Conservation (phyloP, 2,797 vertebrate genomes). For the Sebastes steindachneri region DNA sequence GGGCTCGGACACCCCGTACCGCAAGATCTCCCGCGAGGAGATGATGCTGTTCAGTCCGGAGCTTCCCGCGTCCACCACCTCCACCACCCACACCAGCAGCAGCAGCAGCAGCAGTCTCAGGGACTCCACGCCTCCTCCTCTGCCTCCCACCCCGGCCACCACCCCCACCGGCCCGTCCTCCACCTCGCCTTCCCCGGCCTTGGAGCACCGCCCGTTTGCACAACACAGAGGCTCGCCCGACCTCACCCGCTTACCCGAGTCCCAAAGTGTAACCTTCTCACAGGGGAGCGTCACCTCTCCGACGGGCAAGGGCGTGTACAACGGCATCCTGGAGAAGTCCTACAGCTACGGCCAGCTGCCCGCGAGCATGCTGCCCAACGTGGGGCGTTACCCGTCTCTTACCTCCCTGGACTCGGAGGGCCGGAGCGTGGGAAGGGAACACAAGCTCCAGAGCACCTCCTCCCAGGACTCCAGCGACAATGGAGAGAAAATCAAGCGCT, state of each 20-base stretch:
- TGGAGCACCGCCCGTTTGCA: slow-evolving; percentile 82
- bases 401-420: slow-evolving; percentile 89
- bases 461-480: slow-evolving; percentile 93
- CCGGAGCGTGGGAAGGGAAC: slow-evolving; percentile 84
- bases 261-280: slow-evolving; percentile 89
- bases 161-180: slow-evolving; percentile 82
- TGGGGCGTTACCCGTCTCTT: slow-evolving; percentile 88
- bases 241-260: slow-evolving; percentile 88
- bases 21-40: slow-evolving; percentile 92
- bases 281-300: slow-evolving; percentile 76
- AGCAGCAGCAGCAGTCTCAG: slow-evolving; percentile 80
- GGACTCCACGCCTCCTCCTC: slow-evolving; percentile 85
- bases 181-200: slow-evolving; percentile 84
- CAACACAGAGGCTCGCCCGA: slow-evolving; percentile 91
- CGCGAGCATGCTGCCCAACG: slow-evolving; percentile 86
- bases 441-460: slow-evolving; percentile 89
- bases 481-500: slow-evolving; percentile 93
- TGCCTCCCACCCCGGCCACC: slow-evolving; percentile 79
- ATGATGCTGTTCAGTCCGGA: slow-evolving; percentile 85
- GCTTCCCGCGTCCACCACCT: slow-evolving; percentile 73
- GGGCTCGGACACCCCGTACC: slow-evolving; percentile 87
- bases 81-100: slow-evolving; percentile 74
- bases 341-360: slow-evolving; percentile 96
- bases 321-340: slow-evolving; percentile 97
- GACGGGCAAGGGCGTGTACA: slow-evolving; percentile 88